Base-by-base conservation (phyloP, 2,888 invertebrate genomes). In the Rugalucina vietnamica region DNA sequence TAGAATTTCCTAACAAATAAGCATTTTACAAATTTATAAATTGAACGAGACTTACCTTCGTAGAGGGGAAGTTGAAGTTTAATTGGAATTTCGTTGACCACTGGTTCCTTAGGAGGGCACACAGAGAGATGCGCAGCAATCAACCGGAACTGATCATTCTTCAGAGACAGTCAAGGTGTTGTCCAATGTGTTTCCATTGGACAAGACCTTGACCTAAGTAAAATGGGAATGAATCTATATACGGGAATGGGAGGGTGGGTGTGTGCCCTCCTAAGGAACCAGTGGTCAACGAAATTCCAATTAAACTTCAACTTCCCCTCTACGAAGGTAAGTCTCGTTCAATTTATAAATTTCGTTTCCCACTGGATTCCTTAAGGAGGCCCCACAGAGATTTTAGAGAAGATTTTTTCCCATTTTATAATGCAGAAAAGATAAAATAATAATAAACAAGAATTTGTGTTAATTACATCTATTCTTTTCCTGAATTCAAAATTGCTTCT, bases 221-320 rank as follows among this genome's bases (percentile, higher is more conserved):
- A 60, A 60, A 60, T 29, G 8, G 5, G 24, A 60, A 60, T 29
- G 60, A 60, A 60, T 60, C 60, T 29, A 60, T 3, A 29, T 18
- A 8, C 27, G 29, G 60, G 60, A 32, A 60, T 60, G 60, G 60
- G 60, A 60, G 60, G 60, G 24, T 60, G 60, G 60, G 60, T 60
- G 60, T 60, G 60, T 60, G 60, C 60, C 60, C 29, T 60, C 60
- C 29, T 60, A 60, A 27, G 60, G 60, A 60, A 60, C 29, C 60
- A 60, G 60, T 60, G 60, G 60, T 60, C 60, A 60, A 60, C 60
- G 60, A 60, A 60, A 60, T 60, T 60, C 27, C 60, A 29, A 60
- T 60, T 60, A 60, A 60, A 60, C 60, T 60, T 60, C 60, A 60
- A 60, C 60, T 60, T 60, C 60, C 60, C 60, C 60, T 60, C 60